phyloP scores from a whole-genome alignment of 2,888 invertebrate genomes.

The Lamellibrachia satsuma region DNA sequence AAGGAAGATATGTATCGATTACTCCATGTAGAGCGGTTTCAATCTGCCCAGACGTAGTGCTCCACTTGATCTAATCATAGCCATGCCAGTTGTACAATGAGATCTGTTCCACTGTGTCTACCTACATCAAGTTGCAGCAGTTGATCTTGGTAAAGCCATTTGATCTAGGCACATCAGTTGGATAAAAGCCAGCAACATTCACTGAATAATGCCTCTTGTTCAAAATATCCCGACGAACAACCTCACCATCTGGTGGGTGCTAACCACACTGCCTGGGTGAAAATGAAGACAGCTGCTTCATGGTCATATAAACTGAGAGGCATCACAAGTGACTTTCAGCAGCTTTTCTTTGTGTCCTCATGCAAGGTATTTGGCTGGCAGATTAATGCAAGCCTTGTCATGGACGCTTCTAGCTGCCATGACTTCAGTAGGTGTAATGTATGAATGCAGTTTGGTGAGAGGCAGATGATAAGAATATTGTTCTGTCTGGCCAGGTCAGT shows the following conservation, averaged over 20 bases:
- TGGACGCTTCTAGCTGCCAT: too few species aligned
- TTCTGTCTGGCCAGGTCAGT: too few species aligned
- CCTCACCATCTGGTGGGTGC: not conserved
- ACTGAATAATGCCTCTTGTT: not conserved
- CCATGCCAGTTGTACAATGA: too few species aligned
- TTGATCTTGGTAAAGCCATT: not conserved
- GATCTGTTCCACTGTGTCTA: not conserved
- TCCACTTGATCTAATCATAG: too few species aligned
- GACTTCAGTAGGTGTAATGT: not conserved
- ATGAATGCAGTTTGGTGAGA: not conserved
- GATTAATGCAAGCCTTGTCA: too few species aligned
- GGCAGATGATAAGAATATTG: too few species aligned
- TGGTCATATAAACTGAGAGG: not conserved
- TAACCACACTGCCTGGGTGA: not conserved
- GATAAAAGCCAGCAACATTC: not conserved
- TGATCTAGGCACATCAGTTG: not conserved
- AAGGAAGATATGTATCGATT: too few species aligned
- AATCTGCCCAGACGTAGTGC: too few species aligned
- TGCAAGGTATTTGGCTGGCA: too few species aligned
- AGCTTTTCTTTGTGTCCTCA: too few species aligned
- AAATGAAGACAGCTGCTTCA: not conserved
- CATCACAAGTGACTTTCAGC: not conserved
- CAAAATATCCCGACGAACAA: not conserved
- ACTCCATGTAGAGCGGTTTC: too few species aligned
- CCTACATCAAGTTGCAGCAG: not conserved